phyloP scores from a whole-genome alignment of 2,797 vertebrate species.

The Enteromius trimaculatus region DNA sequence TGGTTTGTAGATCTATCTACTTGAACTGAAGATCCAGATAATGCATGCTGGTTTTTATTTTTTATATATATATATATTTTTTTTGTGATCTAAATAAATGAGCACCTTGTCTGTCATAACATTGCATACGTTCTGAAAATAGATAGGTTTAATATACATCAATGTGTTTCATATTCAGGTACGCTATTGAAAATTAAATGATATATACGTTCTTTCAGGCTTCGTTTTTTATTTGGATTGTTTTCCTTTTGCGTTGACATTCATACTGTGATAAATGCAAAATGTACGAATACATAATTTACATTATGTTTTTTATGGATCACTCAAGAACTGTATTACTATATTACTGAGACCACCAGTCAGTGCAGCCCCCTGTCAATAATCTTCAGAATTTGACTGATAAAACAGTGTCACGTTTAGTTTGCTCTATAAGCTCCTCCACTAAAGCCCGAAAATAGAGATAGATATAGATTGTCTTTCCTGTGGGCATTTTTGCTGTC shows the following conservation, averaged over 20 bases:
- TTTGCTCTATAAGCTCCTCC: slow-evolving; percentile 3
- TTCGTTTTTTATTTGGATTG: not conserved
- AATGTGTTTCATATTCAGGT: not conserved
- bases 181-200: not conserved
- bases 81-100: slow-evolving; percentile 21
- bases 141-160: slow-evolving; percentile 12
- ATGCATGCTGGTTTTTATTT: slow-evolving; percentile 68
- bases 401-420: not conserved
- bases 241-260: not conserved
- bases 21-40: slow-evolving; percentile 62
- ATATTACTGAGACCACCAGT: not conserved
- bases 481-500: not conserved
- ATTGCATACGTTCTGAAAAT: not conserved
- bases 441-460: not conserved
- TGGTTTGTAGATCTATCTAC: slow-evolving; percentile 48
- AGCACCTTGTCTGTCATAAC: not conserved
- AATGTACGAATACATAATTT: not conserved
- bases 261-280: slow-evolving; percentile 5
- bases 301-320: slow-evolving; percentile 1
- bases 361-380: slow-evolving; percentile 1
- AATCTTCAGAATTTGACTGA: not conserved
- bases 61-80: slow-evolving; percentile 63
- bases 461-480: not conserved
- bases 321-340: not conserved
- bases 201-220: not conserved